Evolutionary conservation across 2,888 invertebrate species (phyloP).

Genomic region (Hipparchia semele): DNA sequence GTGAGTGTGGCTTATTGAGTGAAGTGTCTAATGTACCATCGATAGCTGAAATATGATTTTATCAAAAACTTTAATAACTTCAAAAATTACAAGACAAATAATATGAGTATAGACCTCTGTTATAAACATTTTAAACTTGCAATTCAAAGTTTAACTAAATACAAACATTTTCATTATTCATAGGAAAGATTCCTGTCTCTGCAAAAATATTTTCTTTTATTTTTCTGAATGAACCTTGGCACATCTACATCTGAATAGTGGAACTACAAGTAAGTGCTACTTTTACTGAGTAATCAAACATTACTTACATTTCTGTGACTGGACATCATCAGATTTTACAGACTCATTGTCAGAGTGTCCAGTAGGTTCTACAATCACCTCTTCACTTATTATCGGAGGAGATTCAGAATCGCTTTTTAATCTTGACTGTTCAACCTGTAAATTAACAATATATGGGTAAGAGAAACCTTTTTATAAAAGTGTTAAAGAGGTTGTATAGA

Average conservation of each 20-base stretch:
- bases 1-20: conserved; percentile 81
- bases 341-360: conserved; percentile 64
- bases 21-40: conserved; percentile 68
- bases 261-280: not conserved
- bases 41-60: conserved; percentile 59
- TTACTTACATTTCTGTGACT: conserved; percentile 73
- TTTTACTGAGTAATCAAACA: not conserved
- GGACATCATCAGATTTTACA: conserved; percentile 64
- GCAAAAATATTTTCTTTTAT: no score
- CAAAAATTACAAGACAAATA: not conserved
- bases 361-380: conserved; percentile 45
- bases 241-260: no score
- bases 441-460: not conserved
- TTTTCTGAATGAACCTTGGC: no score
- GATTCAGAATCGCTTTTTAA: conserved; percentile 64
- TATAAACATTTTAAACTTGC: not conserved
- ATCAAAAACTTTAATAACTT: not conserved
- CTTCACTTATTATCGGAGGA: conserved; percentile 73
- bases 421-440: conserved; percentile 55
- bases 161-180: not conserved
- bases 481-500: no score
- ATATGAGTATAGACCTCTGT: no score
- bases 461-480: not conserved
- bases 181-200: not conserved
- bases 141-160: not conserved